A percentile compares a stretch with the other conserved stretches of the same genome.
Conservation (phyloP, 2,888 invertebrate species). For the Acleris laterana region DNA sequence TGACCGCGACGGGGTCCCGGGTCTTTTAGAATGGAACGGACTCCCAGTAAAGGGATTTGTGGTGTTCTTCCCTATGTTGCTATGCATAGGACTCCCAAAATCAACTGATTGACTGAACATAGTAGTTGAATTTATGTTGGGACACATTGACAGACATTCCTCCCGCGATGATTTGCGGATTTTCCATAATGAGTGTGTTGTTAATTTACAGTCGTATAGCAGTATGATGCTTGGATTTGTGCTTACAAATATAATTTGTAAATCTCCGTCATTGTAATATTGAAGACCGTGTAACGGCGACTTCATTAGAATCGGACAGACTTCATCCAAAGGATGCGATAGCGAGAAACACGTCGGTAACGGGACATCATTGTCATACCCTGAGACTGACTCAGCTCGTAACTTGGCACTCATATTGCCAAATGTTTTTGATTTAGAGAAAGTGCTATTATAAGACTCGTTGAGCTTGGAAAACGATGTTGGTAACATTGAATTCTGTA, state of each 20-base stretch:
- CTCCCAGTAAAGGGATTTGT: constrained; percentile 72
- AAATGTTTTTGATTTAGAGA: constrained; percentile 61
- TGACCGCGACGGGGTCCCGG: constrained; percentile 65
- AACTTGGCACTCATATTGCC: constrained; percentile 72
- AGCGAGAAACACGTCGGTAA: constrained; percentile 94
- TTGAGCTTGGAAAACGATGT: constrained; percentile 67
- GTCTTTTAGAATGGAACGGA: constrained; percentile 69
- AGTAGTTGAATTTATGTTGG: constrained; percentile 74
- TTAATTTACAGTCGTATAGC: constrained; percentile 90
- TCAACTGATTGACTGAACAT: constrained; percentile 75
- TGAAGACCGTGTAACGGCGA: constrained; percentile 84
- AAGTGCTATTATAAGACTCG: constrained; percentile 70
- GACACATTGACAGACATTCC: constrained; percentile 87
- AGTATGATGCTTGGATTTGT: constrained; percentile 92
- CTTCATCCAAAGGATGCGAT: constrained; percentile 95
- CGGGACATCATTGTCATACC: constrained; percentile 75
- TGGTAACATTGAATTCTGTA: constrained; percentile 64
- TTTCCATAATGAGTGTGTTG: constrained; percentile 92
- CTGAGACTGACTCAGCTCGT: constrained; percentile 66
- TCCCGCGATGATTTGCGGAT: constrained; percentile 90
- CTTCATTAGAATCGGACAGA: constrained; percentile 91
- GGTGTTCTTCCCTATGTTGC: constrained; percentile 58
- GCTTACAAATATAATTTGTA: constrained; percentile 90
- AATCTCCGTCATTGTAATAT: constrained; percentile 86
- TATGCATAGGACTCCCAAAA: constrained; percentile 72